phyloP scores from a whole-genome alignment of 2,888 invertebrate species.

The Coenonympha glycerion region DNA sequence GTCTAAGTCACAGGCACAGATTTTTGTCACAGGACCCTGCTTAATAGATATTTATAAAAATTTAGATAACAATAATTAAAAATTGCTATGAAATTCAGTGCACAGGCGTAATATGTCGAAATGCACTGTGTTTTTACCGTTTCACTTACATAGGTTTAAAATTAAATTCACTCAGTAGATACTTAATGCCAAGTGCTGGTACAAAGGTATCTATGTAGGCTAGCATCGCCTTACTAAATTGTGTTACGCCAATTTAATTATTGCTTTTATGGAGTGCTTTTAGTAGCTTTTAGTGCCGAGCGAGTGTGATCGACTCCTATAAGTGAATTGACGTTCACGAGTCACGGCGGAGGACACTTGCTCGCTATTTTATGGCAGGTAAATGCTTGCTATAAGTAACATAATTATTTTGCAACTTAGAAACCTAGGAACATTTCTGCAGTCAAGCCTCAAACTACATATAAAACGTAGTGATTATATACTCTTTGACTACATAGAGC shows the following conservation, averaged over 20 bases:
- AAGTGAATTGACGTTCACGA: constrained; percentile 70
- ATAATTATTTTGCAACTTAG: constrained; percentile 19
- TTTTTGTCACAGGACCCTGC: no score
- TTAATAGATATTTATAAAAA: no score
- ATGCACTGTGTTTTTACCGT: no score
- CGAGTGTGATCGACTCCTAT: constrained; percentile 69
- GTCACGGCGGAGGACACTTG: constrained; percentile 48
- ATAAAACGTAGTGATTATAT: no score
- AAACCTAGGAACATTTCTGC: no score
- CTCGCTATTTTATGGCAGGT: constrained; percentile 40
- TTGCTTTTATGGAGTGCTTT: constrained; percentile 77
- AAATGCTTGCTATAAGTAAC: constrained; percentile 26
- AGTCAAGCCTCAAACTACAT: no score
- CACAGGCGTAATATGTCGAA: no score
- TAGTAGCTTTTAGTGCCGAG: constrained; percentile 76
- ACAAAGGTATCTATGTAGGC: constrained; percentile 34
- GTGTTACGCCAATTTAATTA: constrained; percentile 75
- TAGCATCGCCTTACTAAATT: constrained; percentile 70
- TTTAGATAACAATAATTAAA: no score
- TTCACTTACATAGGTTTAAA: no score
- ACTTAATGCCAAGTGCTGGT: constrained; percentile 2
- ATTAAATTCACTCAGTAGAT: constrained; percentile 1
- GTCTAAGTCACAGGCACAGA: no score
- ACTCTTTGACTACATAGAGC: no score
- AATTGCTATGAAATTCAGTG: no score